phyloP scores from a whole-genome alignment of 1,140 invertebrate genomes.

The Cydia amplana region DNA sequence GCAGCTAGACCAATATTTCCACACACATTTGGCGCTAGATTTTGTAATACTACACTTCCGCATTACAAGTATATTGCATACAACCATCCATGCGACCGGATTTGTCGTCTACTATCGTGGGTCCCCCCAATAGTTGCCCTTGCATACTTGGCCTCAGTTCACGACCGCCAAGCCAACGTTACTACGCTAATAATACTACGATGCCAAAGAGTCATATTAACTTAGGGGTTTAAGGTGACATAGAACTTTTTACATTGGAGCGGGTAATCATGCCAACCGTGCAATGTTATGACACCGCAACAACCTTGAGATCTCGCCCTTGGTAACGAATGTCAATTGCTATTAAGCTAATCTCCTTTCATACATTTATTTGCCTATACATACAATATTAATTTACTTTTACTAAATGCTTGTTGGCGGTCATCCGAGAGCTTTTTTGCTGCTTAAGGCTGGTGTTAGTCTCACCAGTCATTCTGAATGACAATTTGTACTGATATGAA shows the following conservation, averaged over 20 bases:
- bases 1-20: too few relatives aligned
- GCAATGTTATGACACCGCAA: not conserved
- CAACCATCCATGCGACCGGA: not conserved
- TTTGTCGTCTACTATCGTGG: not conserved
- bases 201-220: not conserved
- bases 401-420: too few relatives aligned
- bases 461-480: not conserved
- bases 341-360: not conserved
- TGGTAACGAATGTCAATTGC: not conserved
- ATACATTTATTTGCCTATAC: not conserved
- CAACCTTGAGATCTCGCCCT: not conserved
- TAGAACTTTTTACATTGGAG: not conserved
- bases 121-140: not conserved
- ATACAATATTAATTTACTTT: too few relatives aligned
- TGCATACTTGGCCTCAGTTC: slow-evolving; percentile 10
- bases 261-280: too few relatives aligned
- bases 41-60: not conserved
- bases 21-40: too few relatives aligned
- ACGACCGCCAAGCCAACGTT: slow-evolving; percentile 2
- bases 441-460: too few relatives aligned
- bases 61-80: not conserved
- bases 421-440: too few relatives aligned
- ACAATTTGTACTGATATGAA: too few relatives aligned
- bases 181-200: not conserved
- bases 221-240: not conserved